Conservation (phyloP, 2,797 vertebrate species). For the Balearica regulorum region DNA sequence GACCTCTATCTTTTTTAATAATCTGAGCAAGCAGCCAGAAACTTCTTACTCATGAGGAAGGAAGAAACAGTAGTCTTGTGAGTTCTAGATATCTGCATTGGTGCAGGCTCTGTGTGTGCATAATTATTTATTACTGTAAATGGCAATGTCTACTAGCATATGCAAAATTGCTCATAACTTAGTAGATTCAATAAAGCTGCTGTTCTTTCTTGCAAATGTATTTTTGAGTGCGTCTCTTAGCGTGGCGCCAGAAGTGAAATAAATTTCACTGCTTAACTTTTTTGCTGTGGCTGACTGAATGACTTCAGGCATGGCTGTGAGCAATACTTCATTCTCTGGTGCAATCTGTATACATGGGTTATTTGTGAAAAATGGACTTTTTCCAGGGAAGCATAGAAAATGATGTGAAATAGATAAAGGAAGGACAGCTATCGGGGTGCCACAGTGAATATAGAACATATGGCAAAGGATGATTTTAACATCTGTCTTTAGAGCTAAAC, state of each 20-base stretch:
- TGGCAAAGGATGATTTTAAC: not conserved
- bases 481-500: not conserved
- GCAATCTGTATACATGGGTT: not conserved
- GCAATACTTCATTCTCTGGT: not conserved
- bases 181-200: not conserved
- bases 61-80: not conserved
- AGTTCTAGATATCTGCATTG: not conserved
- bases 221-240: not conserved
- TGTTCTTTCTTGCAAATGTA: conserved; percentile 18
- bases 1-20: not conserved
- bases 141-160: not conserved
- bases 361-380: not conserved
- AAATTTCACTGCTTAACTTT: conserved; percentile 28
- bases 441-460: not conserved
- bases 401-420: not conserved
- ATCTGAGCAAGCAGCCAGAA: not conserved
- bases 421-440: not conserved
- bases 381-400: not conserved
- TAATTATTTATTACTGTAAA: not conserved
- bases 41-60: not conserved
- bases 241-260: conserved; percentile 6
- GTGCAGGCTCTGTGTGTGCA: not conserved
- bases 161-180: not conserved
- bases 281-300: conserved; percentile 45
- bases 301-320: conserved; percentile 26